Evolutionary conservation across 2,888 invertebrate species (phyloP).

Genomic region (Antheraea assamensis): DNA sequence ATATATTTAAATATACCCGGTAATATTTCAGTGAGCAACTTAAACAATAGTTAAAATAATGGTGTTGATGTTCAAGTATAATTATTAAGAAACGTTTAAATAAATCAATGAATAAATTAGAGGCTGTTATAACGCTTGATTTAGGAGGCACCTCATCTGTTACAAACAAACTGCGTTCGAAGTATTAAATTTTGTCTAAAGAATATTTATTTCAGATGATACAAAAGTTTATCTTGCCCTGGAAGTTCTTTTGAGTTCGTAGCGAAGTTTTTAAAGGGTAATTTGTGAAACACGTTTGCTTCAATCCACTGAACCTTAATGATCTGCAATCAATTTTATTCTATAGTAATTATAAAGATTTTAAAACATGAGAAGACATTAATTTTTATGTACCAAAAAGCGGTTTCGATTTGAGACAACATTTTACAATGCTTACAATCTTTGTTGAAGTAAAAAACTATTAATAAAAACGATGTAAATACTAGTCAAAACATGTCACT

Average conservation of each 20-base stretch:
- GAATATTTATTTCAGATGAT: slow-evolving; percentile 31
- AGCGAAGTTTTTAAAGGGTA: neutral
- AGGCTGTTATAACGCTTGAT: slow-evolving; percentile 72
- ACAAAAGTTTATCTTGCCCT: slow-evolving; percentile 9
- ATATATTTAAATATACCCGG: slow-evolving; percentile 37
- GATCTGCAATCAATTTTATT: slow-evolving; percentile 18
- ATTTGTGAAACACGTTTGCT: slow-evolving; percentile 21
- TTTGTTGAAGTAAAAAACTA: neutral
- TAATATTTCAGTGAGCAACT: slow-evolving; percentile 64
- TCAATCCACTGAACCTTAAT: slow-evolving; percentile 25
- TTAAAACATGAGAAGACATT: neutral
- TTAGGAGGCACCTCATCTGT: slow-evolving; percentile 74
- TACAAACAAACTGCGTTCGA: slow-evolving; percentile 59
- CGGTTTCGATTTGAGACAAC: neutral
- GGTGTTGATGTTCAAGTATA: slow-evolving; percentile 72
- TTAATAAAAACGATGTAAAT: neutral
- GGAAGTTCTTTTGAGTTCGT: slow-evolving; percentile 4
- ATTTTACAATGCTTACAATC: neutral
- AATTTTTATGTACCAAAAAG: neutral
- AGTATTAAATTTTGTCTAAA: slow-evolving; percentile 39
- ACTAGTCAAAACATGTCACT: too few relatives aligned
- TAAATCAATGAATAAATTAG: slow-evolving; percentile 79
- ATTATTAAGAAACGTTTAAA: slow-evolving; percentile 75
- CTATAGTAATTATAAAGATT: neutral
- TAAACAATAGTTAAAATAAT: slow-evolving; percentile 76